These are phyloP conservation scores for Helostoma temminkii DNA, from an alignment of 2,797 vertebrate species.

Conservation along the genomic window DNA sequence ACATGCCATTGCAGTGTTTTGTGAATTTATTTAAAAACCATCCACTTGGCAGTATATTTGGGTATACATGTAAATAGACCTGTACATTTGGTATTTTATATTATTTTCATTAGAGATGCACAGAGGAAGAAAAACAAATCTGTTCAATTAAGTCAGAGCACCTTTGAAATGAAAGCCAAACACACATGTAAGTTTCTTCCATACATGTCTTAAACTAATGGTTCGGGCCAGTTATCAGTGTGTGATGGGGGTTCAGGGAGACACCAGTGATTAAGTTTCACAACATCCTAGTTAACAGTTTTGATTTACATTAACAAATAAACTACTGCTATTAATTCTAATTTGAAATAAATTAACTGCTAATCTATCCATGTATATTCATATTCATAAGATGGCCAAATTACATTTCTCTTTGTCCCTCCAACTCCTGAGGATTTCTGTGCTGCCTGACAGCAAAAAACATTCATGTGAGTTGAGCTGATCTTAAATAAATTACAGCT, in stretches of 20 bases:
- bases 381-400: conserved; percentile 12
- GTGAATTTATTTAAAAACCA: conserved; percentile 9
- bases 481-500: conserved; percentile 48
- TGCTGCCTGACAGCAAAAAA: conserved; percentile 13
- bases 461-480: conserved; percentile 16
- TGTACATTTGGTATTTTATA: neutral
- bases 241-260: too few relatives aligned
- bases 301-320: neutral
- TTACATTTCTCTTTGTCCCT: conserved; percentile 25
- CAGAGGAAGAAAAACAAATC: too few relatives aligned
- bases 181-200: neutral
- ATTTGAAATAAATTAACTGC: neutral
- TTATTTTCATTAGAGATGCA: neutral
- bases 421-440: neutral
- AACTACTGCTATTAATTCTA: neutral
- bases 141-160: too few relatives aligned
- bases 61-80: neutral
- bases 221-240: neutral
- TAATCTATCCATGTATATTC: neutral
- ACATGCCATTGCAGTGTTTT: neutral
- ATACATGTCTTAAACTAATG: too few relatives aligned
- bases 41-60: neutral
- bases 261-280: too few relatives aligned
- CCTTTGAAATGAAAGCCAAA: neutral
- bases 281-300: neutral